phyloP scores from a whole-genome alignment of 2,113 vertebrate genomes.

The Oncorhynchus clarkii region DNA sequence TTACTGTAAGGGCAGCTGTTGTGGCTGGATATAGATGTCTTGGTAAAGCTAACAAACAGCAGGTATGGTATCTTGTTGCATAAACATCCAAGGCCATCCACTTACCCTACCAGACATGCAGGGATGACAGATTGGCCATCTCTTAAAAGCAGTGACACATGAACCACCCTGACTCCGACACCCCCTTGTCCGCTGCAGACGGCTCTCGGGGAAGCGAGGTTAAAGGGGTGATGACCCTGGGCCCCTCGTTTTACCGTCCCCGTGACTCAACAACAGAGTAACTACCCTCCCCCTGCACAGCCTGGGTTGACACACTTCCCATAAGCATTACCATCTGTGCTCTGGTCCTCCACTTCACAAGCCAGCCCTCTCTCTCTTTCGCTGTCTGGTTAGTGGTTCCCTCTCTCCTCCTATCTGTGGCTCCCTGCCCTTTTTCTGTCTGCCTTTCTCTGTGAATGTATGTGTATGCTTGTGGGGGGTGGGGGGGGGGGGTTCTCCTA shows the following conservation, averaged over 20 bases:
- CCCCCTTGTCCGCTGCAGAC: neutral
- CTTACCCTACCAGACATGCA: neutral
- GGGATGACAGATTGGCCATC: neutral
- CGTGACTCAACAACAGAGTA: constrained; percentile 21
- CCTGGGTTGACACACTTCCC: constrained; percentile 20
- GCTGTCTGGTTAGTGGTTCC: neutral
- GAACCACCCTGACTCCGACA: neutral
- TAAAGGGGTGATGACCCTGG: constrained; percentile 11
- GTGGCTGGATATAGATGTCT: neutral
- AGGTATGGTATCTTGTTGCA: neutral
- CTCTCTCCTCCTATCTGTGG: neutral
- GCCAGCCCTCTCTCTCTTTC: neutral
- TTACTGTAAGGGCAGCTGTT: neutral
- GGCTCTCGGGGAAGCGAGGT: constrained; percentile 13
- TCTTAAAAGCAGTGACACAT: neutral
- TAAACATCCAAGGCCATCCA: neutral
- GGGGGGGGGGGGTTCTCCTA: neutral
- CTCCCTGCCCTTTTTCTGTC: constrained; percentile 12
- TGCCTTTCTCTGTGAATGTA: constrained; percentile 7
- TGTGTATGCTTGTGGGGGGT: constrained; percentile 4
- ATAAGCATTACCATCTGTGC: constrained; percentile 43
- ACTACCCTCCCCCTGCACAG: constrained; percentile 25
- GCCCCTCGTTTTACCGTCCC: constrained; percentile 10
- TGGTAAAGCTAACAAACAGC: neutral
- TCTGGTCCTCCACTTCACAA: constrained; percentile 7